A percentile compares a stretch with the other conserved stretches of the same genome.
Evolutionary conservation across 35 echinoderm and acorn worm species (phyloP).

Genomic region (Apostichopus japonicus): DNA sequence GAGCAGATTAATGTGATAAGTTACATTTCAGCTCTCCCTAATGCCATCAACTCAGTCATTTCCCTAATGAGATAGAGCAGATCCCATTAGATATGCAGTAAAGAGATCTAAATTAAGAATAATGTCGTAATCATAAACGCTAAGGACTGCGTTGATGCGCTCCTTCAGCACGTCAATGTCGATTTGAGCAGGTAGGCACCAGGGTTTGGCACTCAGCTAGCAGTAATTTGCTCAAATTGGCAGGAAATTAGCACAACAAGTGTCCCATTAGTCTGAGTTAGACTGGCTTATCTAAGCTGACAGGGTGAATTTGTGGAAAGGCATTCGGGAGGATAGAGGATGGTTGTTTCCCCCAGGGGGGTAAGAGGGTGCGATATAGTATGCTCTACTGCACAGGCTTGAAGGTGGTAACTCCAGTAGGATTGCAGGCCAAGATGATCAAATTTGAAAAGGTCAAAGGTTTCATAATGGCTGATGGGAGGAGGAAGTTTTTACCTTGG

Average conservation of each 20-base stretch:
- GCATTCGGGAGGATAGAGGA: constrained; percentile 11
- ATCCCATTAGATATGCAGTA: constrained; percentile 30
- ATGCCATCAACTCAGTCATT: constrained; percentile 28
- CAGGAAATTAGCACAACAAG: constrained; percentile 69
- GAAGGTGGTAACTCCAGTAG: constrained; percentile 14
- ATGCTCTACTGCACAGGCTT: constrained; percentile 12
- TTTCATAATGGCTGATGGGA: constrained; percentile 21
- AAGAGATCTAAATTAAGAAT: constrained; percentile 56
- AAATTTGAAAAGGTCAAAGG: constrained; percentile 39
- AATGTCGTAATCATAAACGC: constrained; percentile 46
- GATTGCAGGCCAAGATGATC: not conserved
- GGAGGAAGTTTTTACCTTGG: not conserved
- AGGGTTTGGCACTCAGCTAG: constrained; percentile 31
- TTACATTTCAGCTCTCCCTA: constrained; percentile 7
- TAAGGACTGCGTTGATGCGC: constrained; percentile 6
- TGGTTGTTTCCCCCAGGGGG: constrained; percentile 17
- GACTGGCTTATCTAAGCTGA: constrained; percentile 51
- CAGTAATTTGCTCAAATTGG: constrained; percentile 55
- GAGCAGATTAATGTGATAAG: constrained; percentile 50
- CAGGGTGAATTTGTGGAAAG: constrained; percentile 34
- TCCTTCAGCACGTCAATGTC: constrained; percentile 36
- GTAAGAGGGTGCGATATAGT: constrained; percentile 19
- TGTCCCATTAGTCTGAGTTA: constrained; percentile 60
- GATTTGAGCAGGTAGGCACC: constrained; percentile 47
- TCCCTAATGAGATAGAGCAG: constrained; percentile 49